Conservation (phyloP, 1,140 invertebrate species). For the Arion vulgaris region DNA sequence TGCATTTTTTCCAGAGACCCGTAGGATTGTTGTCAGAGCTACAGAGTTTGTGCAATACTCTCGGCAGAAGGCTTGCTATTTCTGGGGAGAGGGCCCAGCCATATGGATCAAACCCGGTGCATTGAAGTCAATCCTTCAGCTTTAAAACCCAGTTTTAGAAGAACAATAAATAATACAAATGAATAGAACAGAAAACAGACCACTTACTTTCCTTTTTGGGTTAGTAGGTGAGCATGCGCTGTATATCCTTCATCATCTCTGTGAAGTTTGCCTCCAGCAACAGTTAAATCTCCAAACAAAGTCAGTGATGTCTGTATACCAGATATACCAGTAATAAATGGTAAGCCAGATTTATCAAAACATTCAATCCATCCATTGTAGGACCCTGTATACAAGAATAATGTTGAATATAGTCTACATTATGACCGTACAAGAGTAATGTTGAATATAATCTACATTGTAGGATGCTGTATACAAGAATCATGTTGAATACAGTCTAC, state of each 20-base stretch:
- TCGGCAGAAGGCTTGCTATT: no score
- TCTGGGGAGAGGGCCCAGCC: no score
- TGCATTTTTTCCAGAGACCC: no score
- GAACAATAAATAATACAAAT: background rate
- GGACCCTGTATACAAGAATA: background rate
- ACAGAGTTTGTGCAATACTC: no score
- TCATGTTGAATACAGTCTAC: no score
- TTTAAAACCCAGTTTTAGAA: background rate
- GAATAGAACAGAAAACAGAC: background rate
- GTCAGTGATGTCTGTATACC: slow-evolving; percentile 21
- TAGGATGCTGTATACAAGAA: no score
- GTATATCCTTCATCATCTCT: background rate
- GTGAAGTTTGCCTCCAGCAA: slow-evolving; percentile 9
- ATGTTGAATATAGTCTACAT: no score
- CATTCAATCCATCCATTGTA: slow-evolving; percentile 35
- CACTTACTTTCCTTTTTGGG: slow-evolving; percentile 19
- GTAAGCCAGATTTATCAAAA: slow-evolving; percentile 30
- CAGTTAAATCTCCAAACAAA: slow-evolving; percentile 19
- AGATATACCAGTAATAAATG: slow-evolving; percentile 31
- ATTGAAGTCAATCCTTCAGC: no score
- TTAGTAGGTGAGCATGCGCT: slow-evolving; percentile 3
- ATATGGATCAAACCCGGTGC: no score
- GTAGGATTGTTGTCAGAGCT: no score
- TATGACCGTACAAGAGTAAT: no score
- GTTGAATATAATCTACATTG: no score